Conservation (phyloP, 1,140 invertebrate genomes). For the Pararge aegeria region DNA sequence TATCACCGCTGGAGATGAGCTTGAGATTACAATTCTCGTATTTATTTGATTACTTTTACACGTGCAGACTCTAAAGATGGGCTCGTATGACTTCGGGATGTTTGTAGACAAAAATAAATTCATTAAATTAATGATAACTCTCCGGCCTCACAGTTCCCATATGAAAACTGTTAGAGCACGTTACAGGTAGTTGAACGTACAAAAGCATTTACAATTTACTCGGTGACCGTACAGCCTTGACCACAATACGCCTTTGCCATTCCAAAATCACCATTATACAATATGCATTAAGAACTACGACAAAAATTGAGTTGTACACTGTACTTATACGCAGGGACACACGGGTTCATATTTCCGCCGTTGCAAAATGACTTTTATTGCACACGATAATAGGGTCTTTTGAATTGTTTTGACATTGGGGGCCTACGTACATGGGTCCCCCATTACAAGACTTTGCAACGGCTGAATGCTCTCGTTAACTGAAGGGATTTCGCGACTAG, state of each 20-base stretch:
- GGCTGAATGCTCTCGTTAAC: slow-evolving; percentile 33
- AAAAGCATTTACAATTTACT: slow-evolving; percentile 33
- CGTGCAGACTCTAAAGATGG: too few relatives aligned
- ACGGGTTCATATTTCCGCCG: not conserved
- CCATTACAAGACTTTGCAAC: slow-evolving; percentile 31
- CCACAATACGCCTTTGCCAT: not conserved
- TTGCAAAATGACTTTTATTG: slow-evolving; percentile 5
- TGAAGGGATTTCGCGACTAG: slow-evolving; percentile 31
- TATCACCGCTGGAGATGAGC: too few relatives aligned
- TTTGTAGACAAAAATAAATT: too few relatives aligned
- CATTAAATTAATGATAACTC: slow-evolving; percentile 8
- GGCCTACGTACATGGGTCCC: slow-evolving; percentile 13
- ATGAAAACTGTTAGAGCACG: slow-evolving; percentile 26
- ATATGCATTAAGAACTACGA: not conserved
- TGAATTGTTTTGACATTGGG: not conserved
- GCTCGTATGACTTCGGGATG: too few relatives aligned
- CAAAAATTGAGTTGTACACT: not conserved
- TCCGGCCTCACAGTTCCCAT: slow-evolving; percentile 5
- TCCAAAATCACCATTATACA: slow-evolving; percentile 6
- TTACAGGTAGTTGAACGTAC: slow-evolving; percentile 30
- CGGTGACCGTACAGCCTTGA: slow-evolving; percentile 16
- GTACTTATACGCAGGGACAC: not conserved
- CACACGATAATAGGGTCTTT: not conserved
- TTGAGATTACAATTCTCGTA: too few relatives aligned
- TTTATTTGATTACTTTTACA: too few relatives aligned